Evolutionary conservation across 37 sponge, comb jelly and placozoan genomes (phyloP).

Genomic region (Bolinopsis microptera): DNA sequence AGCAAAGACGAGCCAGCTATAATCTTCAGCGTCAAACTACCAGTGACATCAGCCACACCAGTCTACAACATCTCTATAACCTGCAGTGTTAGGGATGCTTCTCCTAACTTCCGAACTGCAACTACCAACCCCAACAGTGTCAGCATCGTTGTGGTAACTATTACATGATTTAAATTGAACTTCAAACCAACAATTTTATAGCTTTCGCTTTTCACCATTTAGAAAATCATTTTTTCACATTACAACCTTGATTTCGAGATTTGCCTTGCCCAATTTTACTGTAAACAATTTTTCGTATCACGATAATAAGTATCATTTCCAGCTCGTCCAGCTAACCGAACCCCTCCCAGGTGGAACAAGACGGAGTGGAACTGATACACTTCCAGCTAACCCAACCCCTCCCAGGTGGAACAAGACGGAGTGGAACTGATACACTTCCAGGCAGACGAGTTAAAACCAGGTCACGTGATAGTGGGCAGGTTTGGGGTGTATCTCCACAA

Average conservation of each 20-base stretch:
- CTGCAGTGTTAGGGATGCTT: slow-evolving; percentile 40
- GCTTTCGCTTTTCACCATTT: too few species aligned
- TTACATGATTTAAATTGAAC: too few species aligned
- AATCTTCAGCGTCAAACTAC: slow-evolving; percentile 48
- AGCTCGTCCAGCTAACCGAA: too few species aligned
- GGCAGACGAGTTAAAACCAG: slow-evolving; percentile 38
- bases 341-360: slow-evolving; percentile 34
- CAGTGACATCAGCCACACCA: slow-evolving; percentile 40
- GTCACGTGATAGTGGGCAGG: slow-evolving; percentile 40
- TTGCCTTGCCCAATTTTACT: too few species aligned
- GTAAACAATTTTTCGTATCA: too few species aligned
- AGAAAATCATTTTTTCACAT: too few species aligned
- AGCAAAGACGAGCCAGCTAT: slow-evolving; percentile 33
- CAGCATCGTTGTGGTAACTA: slow-evolving; percentile 53
- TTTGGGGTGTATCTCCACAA: slow-evolving; percentile 49
- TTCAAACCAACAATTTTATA: too few species aligned
- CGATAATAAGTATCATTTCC: too few species aligned
- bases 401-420: slow-evolving; percentile 26
- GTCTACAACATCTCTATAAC: slow-evolving; percentile 34
- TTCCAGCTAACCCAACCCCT: too few species aligned
- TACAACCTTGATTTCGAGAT: too few species aligned
- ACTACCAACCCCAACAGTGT: slow-evolving; percentile 59
- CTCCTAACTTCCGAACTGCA: slow-evolving; percentile 56
- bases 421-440: slow-evolving; percentile 31
- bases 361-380: slow-evolving; percentile 24